These are phyloP conservation scores for Rhagoletis pomonella DNA, from an alignment of 1,140 invertebrate genomes.

Conservation along the genomic window DNA sequence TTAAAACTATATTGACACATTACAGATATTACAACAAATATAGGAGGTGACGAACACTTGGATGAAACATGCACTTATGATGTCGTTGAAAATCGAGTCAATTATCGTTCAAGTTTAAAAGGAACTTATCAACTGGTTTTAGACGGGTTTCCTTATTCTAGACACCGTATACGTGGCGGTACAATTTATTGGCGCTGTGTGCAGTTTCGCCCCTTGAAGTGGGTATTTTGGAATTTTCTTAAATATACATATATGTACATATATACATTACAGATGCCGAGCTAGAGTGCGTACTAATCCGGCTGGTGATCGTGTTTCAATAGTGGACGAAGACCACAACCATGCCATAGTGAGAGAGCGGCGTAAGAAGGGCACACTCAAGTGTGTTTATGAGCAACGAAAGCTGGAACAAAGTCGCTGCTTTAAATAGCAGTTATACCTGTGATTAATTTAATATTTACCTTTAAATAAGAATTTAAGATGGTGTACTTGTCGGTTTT, in stretches of 20 bases:
- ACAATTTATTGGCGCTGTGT: conserved; percentile 63
- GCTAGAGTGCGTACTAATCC: conserved; percentile 58
- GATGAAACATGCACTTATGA: background rate
- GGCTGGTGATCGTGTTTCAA: conserved; percentile 54
- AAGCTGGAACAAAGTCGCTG: conserved; percentile 48
- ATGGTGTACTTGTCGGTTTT: too few species aligned
- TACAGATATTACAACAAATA: background rate
- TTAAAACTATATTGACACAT: background rate
- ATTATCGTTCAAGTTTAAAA: conserved; percentile 60
- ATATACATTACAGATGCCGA: conserved; percentile 57
- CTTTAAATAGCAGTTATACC: background rate
- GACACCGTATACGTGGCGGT: conserved; percentile 56
- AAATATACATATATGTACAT: background rate
- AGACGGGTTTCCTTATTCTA: conserved; percentile 60
- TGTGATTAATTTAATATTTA: background rate
- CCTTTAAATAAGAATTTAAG: too few species aligned
- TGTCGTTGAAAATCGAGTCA: conserved; percentile 57
- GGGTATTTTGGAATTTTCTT: background rate
- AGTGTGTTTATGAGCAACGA: conserved; percentile 56
- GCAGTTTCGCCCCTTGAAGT: conserved; percentile 60
- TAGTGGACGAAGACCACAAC: conserved; percentile 59
- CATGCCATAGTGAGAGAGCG: conserved; percentile 57
- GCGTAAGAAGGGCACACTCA: conserved; percentile 60
- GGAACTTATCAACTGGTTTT: conserved; percentile 59
- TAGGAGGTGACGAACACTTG: background rate